Evolutionary conservation across 2,113 vertebrate species (phyloP).

Genomic region (Irena cyanogastra): DNA sequence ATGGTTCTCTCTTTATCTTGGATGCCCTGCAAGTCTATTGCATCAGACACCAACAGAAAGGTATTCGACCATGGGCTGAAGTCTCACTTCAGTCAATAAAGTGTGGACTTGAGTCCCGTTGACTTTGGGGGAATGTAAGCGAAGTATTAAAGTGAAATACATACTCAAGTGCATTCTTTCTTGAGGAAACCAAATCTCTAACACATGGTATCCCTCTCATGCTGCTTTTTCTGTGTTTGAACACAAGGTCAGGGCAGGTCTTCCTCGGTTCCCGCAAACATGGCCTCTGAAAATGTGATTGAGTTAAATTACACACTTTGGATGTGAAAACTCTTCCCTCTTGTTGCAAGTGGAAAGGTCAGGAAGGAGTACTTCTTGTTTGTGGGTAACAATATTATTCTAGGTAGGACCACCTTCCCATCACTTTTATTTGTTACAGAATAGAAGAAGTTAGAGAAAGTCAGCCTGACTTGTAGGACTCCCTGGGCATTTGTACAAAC

Average conservation of each 20-base stretch:
- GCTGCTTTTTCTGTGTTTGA: neutral
- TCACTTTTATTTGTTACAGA: neutral
- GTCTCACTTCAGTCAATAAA: constrained; percentile 7
- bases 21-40: neutral
- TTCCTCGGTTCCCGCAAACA: neutral
- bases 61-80: constrained; percentile 34
- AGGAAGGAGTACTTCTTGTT: neutral
- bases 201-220: neutral
- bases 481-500: neutral
- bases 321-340: neutral
- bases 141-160: neutral
- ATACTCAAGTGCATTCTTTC: constrained; percentile 6
- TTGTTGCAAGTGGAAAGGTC: neutral
- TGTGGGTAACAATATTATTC: neutral
- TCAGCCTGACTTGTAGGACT: neutral
- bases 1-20: constrained; percentile 34
- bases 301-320: neutral
- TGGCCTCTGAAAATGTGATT: neutral
- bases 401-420: neutral
- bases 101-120: neutral
- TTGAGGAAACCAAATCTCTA: constrained; percentile 1
- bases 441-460: neutral
- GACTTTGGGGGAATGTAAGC: constrained; percentile 6
- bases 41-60: constrained; percentile 47
- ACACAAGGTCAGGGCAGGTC: neutral